Percentiles rank a stretch among this genome's conserved stretches.
phyloP scores from a whole-genome alignment of 2,113 vertebrate genomes.

The Numida meleagris region DNA sequence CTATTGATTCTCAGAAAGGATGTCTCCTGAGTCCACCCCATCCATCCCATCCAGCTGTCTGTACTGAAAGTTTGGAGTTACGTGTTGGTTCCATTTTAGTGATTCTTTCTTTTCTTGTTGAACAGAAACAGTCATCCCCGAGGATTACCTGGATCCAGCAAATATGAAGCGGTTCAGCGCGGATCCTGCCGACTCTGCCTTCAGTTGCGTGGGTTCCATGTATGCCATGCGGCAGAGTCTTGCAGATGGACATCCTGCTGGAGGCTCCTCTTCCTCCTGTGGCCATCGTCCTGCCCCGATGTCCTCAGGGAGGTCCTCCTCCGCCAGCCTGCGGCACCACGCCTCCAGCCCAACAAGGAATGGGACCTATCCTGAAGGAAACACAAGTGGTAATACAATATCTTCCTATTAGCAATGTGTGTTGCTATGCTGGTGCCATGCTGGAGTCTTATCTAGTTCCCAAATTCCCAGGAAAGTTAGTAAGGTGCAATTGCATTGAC shows the following conservation, averaged over 20 bases:
- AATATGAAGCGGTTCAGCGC: slow-evolving; percentile 80
- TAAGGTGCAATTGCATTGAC: neutral
- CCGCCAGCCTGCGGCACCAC: slow-evolving; percentile 78
- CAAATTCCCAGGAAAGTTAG: neutral
- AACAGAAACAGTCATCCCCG: slow-evolving; percentile 83
- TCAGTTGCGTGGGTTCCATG: slow-evolving; percentile 75
- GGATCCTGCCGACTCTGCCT: slow-evolving; percentile 82
- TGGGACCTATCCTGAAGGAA: slow-evolving; percentile 81
- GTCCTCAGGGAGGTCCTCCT: slow-evolving; percentile 73
- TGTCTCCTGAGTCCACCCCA: neutral
- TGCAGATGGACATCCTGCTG: slow-evolving; percentile 66
- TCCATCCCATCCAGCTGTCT: neutral
- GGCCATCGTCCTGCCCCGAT: slow-evolving; percentile 74
- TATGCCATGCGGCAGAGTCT: slow-evolving; percentile 76
- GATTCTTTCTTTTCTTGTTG: slow-evolving; percentile 22
- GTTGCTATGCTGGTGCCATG: neutral
- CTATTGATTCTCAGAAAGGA: neutral
- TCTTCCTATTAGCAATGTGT: neutral
- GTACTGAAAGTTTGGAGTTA: neutral
- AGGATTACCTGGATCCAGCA: slow-evolving; percentile 82
- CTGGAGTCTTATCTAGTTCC: neutral
- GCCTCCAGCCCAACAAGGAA: slow-evolving; percentile 82
- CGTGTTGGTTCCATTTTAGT: neutral
- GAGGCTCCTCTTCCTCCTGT: slow-evolving; percentile 63
- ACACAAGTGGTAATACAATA: slow-evolving; percentile 86